Conservation (phyloP, 2,113 vertebrate genomes). For the Chiloscyllium plagiosum region DNA sequence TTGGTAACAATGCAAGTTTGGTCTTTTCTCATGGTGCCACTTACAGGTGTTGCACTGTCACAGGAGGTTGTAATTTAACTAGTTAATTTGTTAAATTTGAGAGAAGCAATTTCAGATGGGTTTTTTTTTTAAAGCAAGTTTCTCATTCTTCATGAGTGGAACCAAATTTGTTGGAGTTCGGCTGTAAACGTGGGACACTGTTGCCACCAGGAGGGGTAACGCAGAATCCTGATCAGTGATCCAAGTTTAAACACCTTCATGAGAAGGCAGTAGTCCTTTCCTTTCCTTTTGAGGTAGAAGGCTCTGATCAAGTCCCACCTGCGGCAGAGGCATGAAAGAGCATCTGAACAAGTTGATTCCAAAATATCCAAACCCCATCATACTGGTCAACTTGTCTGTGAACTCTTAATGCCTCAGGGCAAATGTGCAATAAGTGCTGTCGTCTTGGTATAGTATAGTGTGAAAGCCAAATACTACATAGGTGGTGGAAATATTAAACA, state of each 20-base stretch:
- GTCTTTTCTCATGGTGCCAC: too few species aligned
- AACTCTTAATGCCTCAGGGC: neutral
- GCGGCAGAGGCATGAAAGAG: too few species aligned
- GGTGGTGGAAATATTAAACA: neutral
- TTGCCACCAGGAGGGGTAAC: neutral
- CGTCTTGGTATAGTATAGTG: neutral
- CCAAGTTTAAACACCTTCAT: neutral
- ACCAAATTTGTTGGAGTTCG: neutral
- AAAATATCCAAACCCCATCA: too few species aligned
- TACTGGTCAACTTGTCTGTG: neutral
- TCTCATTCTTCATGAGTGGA: neutral
- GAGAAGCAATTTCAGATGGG: neutral
- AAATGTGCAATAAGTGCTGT: neutral
- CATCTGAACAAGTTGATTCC: too few species aligned
- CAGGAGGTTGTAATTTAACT: neutral
- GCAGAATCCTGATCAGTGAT: neutral
- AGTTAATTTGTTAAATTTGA: neutral
- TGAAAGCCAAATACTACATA: neutral
- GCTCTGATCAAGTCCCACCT: too few species aligned
- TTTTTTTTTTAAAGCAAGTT: neutral
- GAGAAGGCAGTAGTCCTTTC: too few species aligned
- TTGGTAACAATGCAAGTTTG: too few species aligned
- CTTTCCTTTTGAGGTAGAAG: too few species aligned
- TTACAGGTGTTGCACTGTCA: neutral
- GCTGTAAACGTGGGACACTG: neutral